phyloP scores from a whole-genome alignment of 2,797 vertebrate genomes.

The Gephyroberyx darwinii region DNA sequence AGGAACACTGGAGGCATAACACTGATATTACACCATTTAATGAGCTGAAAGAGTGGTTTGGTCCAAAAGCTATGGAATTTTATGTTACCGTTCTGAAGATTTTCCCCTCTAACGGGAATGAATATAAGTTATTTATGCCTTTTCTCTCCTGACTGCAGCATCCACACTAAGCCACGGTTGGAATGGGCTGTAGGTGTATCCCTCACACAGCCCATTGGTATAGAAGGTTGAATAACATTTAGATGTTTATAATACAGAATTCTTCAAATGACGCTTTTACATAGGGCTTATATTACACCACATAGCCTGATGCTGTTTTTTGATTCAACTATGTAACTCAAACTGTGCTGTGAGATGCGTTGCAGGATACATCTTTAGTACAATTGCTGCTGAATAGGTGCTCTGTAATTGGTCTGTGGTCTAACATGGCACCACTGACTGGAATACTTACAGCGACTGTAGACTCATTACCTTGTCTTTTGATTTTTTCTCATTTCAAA shows the following conservation, averaged over 20 bases:
- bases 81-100: not conserved
- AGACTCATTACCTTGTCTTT: conserved; percentile 54
- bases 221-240: not conserved
- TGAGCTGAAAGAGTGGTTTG: not conserved
- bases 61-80: not conserved
- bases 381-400: conserved; percentile 36
- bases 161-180: too few relatives aligned
- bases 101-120: not conserved
- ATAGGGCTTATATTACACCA: too few relatives aligned
- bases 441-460: conserved; percentile 32
- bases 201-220: not conserved
- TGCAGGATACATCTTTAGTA: conserved; percentile 32
- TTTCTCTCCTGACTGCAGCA: too few relatives aligned
- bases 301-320: not conserved
- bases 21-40: not conserved
- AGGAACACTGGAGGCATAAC: too few relatives aligned
- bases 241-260: not conserved
- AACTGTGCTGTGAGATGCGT: conserved; percentile 23
- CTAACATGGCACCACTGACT: conserved; percentile 20
- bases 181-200: too few relatives aligned
- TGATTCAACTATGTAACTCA: not conserved
- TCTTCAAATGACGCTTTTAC: too few relatives aligned
- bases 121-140: too few relatives aligned
- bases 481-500: conserved; percentile 45
- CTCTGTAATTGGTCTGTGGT: conserved; percentile 51